Conservation (phyloP, 2,797 vertebrate species). For the Microctenopoma steveboyesi region DNA sequence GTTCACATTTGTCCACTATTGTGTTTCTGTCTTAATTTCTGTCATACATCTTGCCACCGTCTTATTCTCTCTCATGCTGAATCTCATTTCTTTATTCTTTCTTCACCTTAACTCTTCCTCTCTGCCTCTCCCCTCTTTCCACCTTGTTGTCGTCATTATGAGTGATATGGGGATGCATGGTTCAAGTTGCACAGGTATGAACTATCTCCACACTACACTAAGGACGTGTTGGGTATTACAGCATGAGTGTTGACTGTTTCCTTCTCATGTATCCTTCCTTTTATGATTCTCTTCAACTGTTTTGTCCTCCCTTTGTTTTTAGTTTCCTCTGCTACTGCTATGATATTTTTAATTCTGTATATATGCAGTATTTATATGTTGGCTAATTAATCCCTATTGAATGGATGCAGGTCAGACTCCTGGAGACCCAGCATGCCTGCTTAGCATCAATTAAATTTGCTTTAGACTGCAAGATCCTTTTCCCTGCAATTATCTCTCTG, state of each 20-base stretch:
- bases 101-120: constrained; percentile 17
- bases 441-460: constrained; percentile 47
- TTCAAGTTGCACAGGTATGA: constrained; percentile 2
- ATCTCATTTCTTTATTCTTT: constrained; percentile 37
- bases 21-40: constrained; percentile 32
- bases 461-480: constrained; percentile 24
- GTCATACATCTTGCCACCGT: constrained; percentile 44
- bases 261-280: no score
- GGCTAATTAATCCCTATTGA: no score
- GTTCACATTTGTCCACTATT: constrained; percentile 25
- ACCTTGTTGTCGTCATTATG: constrained; percentile 24
- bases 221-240: no score
- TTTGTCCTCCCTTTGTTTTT: no score
- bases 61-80: constrained; percentile 19
- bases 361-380: no score
- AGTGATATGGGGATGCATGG: background rate
- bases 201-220: background rate
- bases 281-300: no score
- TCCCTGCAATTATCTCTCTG: constrained; percentile 11
- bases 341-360: no score
- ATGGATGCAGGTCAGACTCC: no score
- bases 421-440: constrained; percentile 6
- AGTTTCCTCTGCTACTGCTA: no score
- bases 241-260: no score
- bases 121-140: background rate